Evolutionary conservation across 2,888 invertebrate species (phyloP).

Genomic region (Patella caerulea): DNA sequence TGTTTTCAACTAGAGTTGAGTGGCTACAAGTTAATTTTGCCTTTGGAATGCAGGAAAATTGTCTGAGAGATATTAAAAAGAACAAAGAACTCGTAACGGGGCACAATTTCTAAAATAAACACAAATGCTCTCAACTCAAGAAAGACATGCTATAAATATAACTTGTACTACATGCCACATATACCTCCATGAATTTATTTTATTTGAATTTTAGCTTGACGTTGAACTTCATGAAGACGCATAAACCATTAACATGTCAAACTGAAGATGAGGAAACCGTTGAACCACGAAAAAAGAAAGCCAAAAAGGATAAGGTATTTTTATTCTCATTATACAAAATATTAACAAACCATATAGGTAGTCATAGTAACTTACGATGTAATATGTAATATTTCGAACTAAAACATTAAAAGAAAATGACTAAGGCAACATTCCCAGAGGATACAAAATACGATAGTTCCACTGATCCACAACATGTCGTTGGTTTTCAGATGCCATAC

Average conservation of each 20-base stretch:
- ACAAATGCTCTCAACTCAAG: too few species aligned
- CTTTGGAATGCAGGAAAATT: too few species aligned
- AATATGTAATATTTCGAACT: neutral
- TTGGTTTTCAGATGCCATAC: too few species aligned
- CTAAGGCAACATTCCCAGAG: too few species aligned
- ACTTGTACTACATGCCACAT: neutral
- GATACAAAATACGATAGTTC: too few species aligned
- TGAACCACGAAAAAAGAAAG: conserved; percentile 49
- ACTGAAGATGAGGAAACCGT: conserved; percentile 9
- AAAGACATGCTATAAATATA: neutral
- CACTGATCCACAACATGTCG: too few species aligned
- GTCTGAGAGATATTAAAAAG: too few species aligned
- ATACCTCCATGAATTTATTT: conserved; percentile 13
- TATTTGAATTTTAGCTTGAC: conserved; percentile 38
- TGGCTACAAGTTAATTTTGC: too few species aligned
- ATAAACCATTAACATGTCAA: conserved; percentile 34
- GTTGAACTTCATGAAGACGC: conserved; percentile 39
- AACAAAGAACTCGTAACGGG: too few species aligned
- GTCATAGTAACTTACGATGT: neutral
- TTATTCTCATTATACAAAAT: neutral
- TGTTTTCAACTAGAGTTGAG: too few species aligned
- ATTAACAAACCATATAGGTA: neutral
- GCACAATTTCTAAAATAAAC: too few species aligned
- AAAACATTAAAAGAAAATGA: too few species aligned
- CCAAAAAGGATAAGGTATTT: conserved; percentile 41